Base-by-base conservation (phyloP, 1,140 invertebrate species). In the Lordiphosa collinella region DNA sequence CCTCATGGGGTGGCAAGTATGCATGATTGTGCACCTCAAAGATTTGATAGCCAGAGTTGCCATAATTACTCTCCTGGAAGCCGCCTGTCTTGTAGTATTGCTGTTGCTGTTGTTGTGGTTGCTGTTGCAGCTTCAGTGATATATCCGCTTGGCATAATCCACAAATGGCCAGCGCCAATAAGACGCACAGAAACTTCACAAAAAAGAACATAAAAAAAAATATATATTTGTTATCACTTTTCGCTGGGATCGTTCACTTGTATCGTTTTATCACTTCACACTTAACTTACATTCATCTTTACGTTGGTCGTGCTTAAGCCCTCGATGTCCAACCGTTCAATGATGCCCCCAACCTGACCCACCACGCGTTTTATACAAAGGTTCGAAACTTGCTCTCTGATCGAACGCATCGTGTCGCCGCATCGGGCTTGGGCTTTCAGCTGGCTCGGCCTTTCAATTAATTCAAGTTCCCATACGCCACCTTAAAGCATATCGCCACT, bases 251-350 rank as follows among this genome's bases (percentile, higher is more conserved):
- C n/a, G n/a, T n/a, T n/a, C n/a, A n/a, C n/a, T n/a, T n/a, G n/a
- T n/a, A n/a, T n/a, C n/a, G n/a, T n/a, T n/a, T n/a, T n/a, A 35
- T 32, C 8, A 11, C 6, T n/a, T 14, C 31, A 7, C 31, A 7
- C 12, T 29, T 47, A 51, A 66, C 84, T 87, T 87, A 87, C 84
- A 65, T 79, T 87, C 84, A 87, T 87, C 49, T 75, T 84, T 53
- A 66, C 75, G 84, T 86, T 79, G 84, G 84, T 87, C 76, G 76
- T 87, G 78, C 84, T 71, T 87, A 50, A 84, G 78, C 78, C 65
- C 74, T 87, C 66, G 78, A 68, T 79, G 70, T 87, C 84, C 84
- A 87, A 87, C 67, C 71, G 78, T 64, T 82, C 64, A 87, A 87
- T 87, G 84, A 87, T 87, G 74, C 53, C 48, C 22, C 60, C 73